These are phyloP conservation scores for Macaria notata DNA, from an alignment of 2,888 invertebrate genomes.

Conservation along the genomic window DNA sequence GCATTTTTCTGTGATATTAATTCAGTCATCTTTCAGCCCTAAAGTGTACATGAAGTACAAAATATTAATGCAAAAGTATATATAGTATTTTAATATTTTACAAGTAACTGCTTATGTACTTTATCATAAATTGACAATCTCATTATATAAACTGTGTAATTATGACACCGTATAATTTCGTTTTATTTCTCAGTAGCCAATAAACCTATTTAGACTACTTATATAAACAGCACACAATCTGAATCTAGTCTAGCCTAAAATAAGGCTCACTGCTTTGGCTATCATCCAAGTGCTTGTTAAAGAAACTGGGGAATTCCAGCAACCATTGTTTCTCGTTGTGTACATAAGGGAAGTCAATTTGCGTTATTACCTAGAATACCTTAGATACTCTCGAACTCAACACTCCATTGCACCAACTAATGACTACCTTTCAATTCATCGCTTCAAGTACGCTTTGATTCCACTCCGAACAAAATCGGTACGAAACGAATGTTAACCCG, in stretches of 20 bases:
- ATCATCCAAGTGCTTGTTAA: conserved; percentile 74
- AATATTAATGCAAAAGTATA: too few species aligned
- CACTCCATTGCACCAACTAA: conserved; percentile 34
- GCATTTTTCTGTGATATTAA: too few species aligned
- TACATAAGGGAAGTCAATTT: conserved; percentile 39
- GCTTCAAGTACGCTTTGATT: conserved; percentile 34
- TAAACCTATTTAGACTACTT: too few species aligned
- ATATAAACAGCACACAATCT: conserved; percentile 32
- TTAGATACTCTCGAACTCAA: conserved; percentile 19
- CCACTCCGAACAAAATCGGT: conserved; percentile 22
- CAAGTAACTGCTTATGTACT: too few species aligned
- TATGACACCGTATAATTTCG: too few species aligned
- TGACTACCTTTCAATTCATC: conserved; percentile 34
- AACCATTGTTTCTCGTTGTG: conserved; percentile 66
- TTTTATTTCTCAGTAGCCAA: too few species aligned
- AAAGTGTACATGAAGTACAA: too few species aligned
- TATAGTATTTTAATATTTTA: too few species aligned
- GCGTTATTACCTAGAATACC: conserved; percentile 24
- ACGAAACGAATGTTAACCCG: conserved; percentile 23
- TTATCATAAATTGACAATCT: too few species aligned
- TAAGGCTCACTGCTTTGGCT: conserved; percentile 67
- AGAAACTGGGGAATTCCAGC: conserved; percentile 67
- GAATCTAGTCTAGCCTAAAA: conserved; percentile 47
- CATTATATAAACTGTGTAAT: too few species aligned
- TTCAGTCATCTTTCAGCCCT: too few species aligned